phyloP scores from a whole-genome alignment of 2,113 vertebrate species.

The Nymphicus hollandicus region DNA sequence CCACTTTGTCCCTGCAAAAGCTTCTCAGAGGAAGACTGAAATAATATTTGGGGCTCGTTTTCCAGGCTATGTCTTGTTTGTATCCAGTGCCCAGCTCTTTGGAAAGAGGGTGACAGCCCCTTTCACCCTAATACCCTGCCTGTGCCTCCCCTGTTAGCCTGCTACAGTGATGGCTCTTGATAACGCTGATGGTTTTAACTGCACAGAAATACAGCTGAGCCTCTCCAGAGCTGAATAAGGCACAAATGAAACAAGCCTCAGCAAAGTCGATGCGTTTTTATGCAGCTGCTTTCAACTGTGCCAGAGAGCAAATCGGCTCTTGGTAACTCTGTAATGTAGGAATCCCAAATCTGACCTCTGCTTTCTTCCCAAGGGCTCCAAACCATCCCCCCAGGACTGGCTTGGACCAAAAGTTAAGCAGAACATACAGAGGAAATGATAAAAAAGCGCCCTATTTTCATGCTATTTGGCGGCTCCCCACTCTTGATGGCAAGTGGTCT shows the following conservation, averaged over 20 bases:
- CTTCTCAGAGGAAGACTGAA: neutral
- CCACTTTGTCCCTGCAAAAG: neutral
- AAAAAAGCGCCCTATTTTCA: neutral
- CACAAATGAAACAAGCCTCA: neutral
- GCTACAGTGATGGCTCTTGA: neutral
- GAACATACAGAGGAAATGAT: neutral
- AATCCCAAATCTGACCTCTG: neutral
- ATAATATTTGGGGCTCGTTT: neutral
- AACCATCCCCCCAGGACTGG: neutral
- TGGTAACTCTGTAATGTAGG: neutral
- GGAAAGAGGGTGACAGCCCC: neutral
- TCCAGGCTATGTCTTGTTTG: neutral
- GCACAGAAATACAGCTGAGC: neutral
- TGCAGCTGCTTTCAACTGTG: neutral
- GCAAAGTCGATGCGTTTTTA: neutral
- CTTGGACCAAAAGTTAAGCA: neutral
- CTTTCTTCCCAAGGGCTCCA: neutral
- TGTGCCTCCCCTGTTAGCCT: neutral
- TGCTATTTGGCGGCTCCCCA: neutral
- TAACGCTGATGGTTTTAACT: neutral
- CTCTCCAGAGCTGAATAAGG: neutral
- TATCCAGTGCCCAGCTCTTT: neutral
- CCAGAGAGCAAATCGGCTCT: neutral
- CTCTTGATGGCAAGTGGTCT: neutral
- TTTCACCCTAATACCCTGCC: neutral